Conservation (phyloP, 2,888 invertebrate species). For the Dorcus parallelipipedus region DNA sequence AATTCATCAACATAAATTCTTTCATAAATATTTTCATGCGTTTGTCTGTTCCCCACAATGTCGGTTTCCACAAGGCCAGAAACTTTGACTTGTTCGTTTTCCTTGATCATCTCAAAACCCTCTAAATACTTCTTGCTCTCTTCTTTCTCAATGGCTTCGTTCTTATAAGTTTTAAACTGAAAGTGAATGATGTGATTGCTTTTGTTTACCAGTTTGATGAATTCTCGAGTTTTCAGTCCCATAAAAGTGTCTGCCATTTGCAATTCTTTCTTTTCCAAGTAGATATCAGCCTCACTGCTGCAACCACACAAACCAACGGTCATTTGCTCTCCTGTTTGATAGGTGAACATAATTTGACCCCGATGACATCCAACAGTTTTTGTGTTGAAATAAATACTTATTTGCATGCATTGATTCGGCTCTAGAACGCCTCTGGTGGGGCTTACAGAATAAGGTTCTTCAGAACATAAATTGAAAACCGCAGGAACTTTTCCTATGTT, state of each 20-base stretch:
- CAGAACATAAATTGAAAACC: constrained; percentile 48
- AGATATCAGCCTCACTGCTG: constrained; percentile 51
- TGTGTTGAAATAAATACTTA: constrained; percentile 55
- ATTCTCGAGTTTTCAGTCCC: constrained; percentile 49
- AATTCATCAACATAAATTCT: constrained; percentile 48
- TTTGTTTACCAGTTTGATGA: constrained; percentile 49
- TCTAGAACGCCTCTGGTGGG: constrained; percentile 54
- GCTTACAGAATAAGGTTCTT: constrained; percentile 52
- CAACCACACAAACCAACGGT: constrained; percentile 48
- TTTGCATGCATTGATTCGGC: constrained; percentile 50
- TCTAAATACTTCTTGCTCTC: constrained; percentile 30
- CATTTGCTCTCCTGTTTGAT: constrained; percentile 54
- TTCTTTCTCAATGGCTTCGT: constrained; percentile 45
- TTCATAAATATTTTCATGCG: constrained; percentile 43
- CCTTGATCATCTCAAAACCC: constrained; percentile 32
- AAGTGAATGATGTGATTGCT: constrained; percentile 52
- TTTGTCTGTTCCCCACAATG: constrained; percentile 37
- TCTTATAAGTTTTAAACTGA: constrained; percentile 57
- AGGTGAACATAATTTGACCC: constrained; percentile 43
- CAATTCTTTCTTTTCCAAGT: constrained; percentile 52
- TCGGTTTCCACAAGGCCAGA: constrained; percentile 35
- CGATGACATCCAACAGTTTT: constrained; percentile 47
- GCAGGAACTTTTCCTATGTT: constrained; percentile 55
- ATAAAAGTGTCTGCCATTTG: constrained; percentile 58
- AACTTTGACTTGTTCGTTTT: constrained; percentile 33